Conservation (phyloP, 2,888 invertebrate species). For the Margaritifera margaritifera region DNA sequence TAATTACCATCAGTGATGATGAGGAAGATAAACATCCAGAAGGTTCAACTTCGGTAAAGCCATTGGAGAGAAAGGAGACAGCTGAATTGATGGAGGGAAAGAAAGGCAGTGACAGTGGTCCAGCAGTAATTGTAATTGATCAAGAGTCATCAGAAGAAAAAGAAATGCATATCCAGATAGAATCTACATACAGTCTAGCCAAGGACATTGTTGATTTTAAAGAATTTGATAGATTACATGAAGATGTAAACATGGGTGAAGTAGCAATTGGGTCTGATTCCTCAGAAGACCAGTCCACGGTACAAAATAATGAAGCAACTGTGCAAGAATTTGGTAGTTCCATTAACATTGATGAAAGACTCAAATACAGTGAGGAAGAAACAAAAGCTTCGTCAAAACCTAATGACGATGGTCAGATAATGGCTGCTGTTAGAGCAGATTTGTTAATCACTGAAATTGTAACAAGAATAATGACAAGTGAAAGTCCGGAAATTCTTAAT, state of each 20-base stretch:
- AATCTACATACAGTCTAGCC: slow-evolving; percentile 31
- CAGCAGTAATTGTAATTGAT: background rate
- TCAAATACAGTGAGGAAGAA: background rate
- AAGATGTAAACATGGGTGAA: slow-evolving; percentile 6
- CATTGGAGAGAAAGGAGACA: slow-evolving; percentile 9
- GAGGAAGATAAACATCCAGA: slow-evolving; percentile 16
- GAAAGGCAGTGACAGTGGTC: slow-evolving; percentile 17
- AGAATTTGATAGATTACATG: too few relatives aligned
- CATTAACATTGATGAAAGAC: background rate
- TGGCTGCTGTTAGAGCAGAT: too few relatives aligned
- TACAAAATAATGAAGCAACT: background rate
- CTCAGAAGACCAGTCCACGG: background rate
- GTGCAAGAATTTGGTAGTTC: background rate
- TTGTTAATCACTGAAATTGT: too few relatives aligned
- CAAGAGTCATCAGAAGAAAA: background rate
- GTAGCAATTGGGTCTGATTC: background rate
- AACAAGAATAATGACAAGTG: too few relatives aligned
- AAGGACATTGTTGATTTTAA: too few relatives aligned
- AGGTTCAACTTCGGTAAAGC: background rate
- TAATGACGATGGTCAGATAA: too few relatives aligned
- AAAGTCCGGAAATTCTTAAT: too few relatives aligned
- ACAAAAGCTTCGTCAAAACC: background rate
- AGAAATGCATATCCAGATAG: slow-evolving; percentile 21
- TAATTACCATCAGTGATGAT: slow-evolving; percentile 43
- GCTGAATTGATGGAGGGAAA: slow-evolving; percentile 28